Base-by-base conservation (phyloP, 2,113 vertebrate species). In the Myanophis thanlyinensis region DNA sequence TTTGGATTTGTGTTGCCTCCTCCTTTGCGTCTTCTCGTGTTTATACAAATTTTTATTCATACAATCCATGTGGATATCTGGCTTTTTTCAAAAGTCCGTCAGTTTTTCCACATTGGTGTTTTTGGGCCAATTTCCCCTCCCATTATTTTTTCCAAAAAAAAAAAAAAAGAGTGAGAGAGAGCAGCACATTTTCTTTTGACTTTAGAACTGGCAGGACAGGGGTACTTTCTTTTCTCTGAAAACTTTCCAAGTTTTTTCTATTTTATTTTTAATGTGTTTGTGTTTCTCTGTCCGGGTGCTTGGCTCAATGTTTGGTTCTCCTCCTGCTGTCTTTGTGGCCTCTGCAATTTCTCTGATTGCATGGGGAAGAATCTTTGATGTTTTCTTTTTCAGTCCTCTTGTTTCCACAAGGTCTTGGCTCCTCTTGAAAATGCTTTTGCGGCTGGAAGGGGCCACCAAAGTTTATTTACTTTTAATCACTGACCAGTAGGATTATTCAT, bases 31-130 rank as follows among this genome's bases (percentile, higher is more conserved):
- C 53, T 93, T 46, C 18, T 59, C 18, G 40, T 30, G 20, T 95
- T 94, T 30, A 30, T 62, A 40, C 25, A 87, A 35, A 53, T 54
- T 67, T 93, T 52, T 13, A 7, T 91, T 93, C 23, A 59, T 40
- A 5, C 1, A 59, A 20, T 9, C 90, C 22, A 89, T 47, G 47
- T 92, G n/a, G 49, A 89, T 49, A 3, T 91, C 67, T 49, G 89
- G 2, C 73, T 56, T 89, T 48, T 89, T 94, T 93, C 1, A 92
- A 94, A 94, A 93, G 20, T 3, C 5, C 88, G 56, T 88, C 80
- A 53, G 30, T 73, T 95, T 90, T 88, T 85, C 88, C 30, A 53
- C 30, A 15, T 53, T 94, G 90, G 13, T 89, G 84, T 92, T 47
- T 35, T 44, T 47, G 22, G 15, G 91, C 46, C 5, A 35, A 93